Percentiles rank a stretch among this genome's conserved stretches.
Evolutionary conservation across 2,797 vertebrate species (phyloP).

Genomic region (Garrulus glandarius): DNA sequence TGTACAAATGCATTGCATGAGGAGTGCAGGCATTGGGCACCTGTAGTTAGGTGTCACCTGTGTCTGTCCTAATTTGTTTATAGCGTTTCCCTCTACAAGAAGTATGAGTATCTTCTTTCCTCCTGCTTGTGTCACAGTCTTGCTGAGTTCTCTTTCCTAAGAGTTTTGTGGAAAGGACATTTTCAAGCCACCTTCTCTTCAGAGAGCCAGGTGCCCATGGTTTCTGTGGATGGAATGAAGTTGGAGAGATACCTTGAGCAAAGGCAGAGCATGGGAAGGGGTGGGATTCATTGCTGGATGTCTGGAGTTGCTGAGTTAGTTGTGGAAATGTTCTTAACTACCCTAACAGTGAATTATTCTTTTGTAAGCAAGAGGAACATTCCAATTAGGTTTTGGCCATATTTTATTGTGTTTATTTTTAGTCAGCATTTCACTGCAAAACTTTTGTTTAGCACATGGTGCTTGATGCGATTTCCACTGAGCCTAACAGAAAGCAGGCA

Average conservation of each 20-base stretch:
- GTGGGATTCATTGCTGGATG: neutral
- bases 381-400: neutral
- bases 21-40: neutral
- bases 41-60: neutral
- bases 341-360: neutral
- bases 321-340: neutral
- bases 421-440: neutral
- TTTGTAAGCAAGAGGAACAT: neutral
- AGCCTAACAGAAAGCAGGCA: neutral
- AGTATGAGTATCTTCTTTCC: neutral
- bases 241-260: neutral
- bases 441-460: neutral
- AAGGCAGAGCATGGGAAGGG: neutral
- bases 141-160: neutral
- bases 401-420: neutral
- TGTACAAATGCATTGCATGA: neutral
- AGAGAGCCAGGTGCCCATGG: rapidly evolving
- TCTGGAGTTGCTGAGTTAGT: neutral
- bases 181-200: neutral
- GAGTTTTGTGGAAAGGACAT: neutral
- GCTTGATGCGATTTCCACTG: neutral
- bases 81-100: neutral
- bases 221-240: neutral
- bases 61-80: neutral
- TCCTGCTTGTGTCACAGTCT: neutral